A percentile compares a stretch with the other conserved stretches of the same genome.
phyloP scores from a whole-genome alignment of 2,888 invertebrate species.

The Apoda limacodes region DNA sequence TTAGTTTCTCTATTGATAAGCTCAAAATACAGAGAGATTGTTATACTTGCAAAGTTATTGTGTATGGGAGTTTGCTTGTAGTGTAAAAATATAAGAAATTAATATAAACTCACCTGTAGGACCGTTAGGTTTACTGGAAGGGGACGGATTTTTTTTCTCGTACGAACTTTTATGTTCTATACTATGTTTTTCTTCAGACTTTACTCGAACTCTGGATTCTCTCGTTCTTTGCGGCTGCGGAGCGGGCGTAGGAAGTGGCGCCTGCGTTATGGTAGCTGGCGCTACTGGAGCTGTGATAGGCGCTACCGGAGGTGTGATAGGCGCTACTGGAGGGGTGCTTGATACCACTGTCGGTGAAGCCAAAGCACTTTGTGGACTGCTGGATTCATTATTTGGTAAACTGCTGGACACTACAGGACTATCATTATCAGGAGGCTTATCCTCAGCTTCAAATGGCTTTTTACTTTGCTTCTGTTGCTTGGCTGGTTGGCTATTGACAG shows the following conservation, averaged over 20 bases:
- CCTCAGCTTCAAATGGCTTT: conserved; percentile 37
- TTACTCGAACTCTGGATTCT: conserved; percentile 36
- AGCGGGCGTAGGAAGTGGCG: conserved; percentile 5
- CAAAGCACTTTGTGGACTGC: conserved; percentile 5
- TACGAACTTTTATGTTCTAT: conserved; percentile 16
- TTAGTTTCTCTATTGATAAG: too few relatives aligned
- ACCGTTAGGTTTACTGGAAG: too few relatives aligned
- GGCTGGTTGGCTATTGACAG: conserved; percentile 34
- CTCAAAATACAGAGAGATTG: too few relatives aligned
- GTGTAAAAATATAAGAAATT: too few relatives aligned
- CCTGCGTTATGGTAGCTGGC: conserved; percentile 7
- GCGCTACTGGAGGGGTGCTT: conserved; percentile 20
- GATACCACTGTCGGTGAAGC: conserved; percentile 15
- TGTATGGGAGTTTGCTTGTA: too few relatives aligned
- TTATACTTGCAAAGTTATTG: too few relatives aligned
- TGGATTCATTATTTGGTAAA: conserved; percentile 2
- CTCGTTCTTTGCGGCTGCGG: conserved; percentile 44
- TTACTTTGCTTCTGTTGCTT: conserved; percentile 41
- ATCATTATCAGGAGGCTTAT: conserved; percentile 28
- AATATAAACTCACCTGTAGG: too few relatives aligned
- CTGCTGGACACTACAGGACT: conserved; percentile 17
- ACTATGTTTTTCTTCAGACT: conserved; percentile 31
- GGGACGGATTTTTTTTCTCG: too few relatives aligned
- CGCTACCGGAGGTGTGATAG: conserved; percentile 17
- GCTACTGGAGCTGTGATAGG: conserved; percentile 12